Conservation (phyloP, 2,888 invertebrate species). For the Epistrophe grossulariae region DNA sequence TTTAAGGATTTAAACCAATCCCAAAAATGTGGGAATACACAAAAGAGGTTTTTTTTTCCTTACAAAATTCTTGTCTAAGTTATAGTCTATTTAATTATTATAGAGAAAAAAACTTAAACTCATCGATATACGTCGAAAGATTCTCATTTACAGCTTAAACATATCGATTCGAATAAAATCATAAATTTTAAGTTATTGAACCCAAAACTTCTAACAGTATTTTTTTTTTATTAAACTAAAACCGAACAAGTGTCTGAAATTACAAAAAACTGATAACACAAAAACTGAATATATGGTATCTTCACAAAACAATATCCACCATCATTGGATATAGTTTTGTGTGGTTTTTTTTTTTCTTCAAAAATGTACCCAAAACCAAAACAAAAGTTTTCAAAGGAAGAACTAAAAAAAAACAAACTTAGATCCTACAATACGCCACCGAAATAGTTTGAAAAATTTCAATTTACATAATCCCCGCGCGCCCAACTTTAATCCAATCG, state of each 20-base stretch:
- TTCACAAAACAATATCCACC: not conserved
- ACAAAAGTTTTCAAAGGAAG: conserved; percentile 26
- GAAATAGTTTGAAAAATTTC: conserved; percentile 69
- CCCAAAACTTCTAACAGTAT: not conserved
- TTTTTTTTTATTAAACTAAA: not conserved
- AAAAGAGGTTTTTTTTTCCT: no score
- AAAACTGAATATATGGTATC: not conserved
- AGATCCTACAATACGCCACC: conserved; percentile 34
- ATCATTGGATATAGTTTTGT: not conserved
- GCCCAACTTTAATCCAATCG: conserved; percentile 70
- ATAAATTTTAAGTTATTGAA: not conserved
- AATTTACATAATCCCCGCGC: conserved; percentile 70
- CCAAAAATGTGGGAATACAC: no score
- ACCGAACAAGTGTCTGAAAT: conserved; percentile 18
- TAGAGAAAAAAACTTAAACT: not conserved
- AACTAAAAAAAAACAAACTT: not conserved
- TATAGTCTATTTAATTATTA: no score
- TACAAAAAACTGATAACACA: conserved; percentile 7
- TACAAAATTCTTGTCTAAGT: no score
- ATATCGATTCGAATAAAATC: not conserved
- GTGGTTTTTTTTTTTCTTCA: not conserved
- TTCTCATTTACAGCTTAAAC: not conserved
- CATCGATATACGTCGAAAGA: not conserved
- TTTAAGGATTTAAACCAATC: no score
- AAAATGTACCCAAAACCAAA: not conserved